Evolutionary conservation across 1,140 invertebrate species (phyloP), one percentile per base, ranked within the genome.

Genomic region (Bradynema listronoti): DNA sequence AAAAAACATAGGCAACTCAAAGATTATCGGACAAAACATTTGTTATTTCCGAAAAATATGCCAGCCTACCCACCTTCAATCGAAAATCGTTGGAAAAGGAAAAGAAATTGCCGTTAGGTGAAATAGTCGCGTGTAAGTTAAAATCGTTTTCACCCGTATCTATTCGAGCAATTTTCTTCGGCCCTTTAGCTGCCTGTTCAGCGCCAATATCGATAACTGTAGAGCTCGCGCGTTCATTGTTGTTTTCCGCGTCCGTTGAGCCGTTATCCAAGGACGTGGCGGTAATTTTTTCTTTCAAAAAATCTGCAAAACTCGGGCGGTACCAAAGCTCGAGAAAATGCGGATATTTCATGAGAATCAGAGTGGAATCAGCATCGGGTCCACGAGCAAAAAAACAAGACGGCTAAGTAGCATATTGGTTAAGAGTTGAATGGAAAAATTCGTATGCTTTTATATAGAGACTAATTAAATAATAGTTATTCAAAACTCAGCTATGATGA

Each of bases 61-160:
- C n/a, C n/a, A n/a, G n/a, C n/a, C n/a, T n/a, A n/a, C n/a, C n/a
- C 3, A 43, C 36, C 42, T 43, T 43, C 3, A 43, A 27, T 22
- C 42, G 3, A 6, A 27, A 4, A 3, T 43, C 42, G 7, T 30
- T 29, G 36, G 50, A 49, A 25, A 41, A 60, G 27, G 39, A 36
- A 60, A 59, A n/a, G 25, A 36, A 60, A 11, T 43, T 60, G 5
- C 59, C 59, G 59, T 61, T 47, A 16, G 59, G 47, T 1, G 59
- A 61, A 45, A 46, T 62, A 24, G 53, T 58, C 1, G 52, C 56
- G 43, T 62, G 43, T 46, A 60, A 14, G 14, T 32, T 24, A 39
- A 22, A n/a, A 29, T 11, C 3, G 22, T 4, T 41, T 5, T 24
- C 14, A 56, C 9, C 6, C 22, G 33, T 22, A 62, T 43, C 22